These are phyloP conservation scores for Meloidogyne chitwoodi DNA, from an alignment of 1,140 invertebrate genomes.

Conservation along the genomic window DNA sequence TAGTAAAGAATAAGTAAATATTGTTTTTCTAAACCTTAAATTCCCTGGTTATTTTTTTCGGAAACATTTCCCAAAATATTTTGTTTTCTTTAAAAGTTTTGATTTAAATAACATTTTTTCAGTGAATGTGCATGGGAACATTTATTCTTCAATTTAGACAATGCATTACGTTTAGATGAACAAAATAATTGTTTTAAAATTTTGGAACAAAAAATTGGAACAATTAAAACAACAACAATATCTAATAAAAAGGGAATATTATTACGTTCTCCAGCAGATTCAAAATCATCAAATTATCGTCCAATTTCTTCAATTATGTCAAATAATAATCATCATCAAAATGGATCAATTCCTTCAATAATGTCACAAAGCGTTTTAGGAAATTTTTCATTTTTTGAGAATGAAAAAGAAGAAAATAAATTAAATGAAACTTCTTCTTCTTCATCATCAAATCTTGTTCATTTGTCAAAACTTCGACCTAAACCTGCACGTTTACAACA, in stretches of 20 bases:
- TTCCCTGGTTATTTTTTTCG: no score
- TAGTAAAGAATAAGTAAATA: no score
- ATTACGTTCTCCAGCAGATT: neutral
- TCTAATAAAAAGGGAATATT: neutral
- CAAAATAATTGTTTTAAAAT: neutral
- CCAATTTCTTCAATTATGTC: neutral
- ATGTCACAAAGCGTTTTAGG: constrained; percentile 19
- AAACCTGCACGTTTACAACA: constrained; percentile 24
- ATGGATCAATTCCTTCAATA: neutral
- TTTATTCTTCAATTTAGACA: constrained; percentile 4
- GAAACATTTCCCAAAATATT: no score
- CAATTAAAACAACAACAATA: neutral
- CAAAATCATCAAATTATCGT: neutral
- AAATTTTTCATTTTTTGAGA: constrained; percentile 3
- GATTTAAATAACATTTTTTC: constrained; percentile 7
- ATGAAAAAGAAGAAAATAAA: neutral
- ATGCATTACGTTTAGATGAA: constrained; percentile 1
- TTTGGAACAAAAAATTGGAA: neutral
- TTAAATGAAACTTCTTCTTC: neutral
- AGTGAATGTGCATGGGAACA: constrained; percentile 17
- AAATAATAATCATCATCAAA: neutral
- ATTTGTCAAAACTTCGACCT: constrained; percentile 27
- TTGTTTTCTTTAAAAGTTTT: no score
- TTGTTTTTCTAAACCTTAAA: no score
- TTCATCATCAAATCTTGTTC: constrained; percentile 5